Percentiles rank a stretch among this genome's conserved stretches.
phyloP scores from a whole-genome alignment of 2,113 vertebrate species.

The Antechinus stuartii region DNA sequence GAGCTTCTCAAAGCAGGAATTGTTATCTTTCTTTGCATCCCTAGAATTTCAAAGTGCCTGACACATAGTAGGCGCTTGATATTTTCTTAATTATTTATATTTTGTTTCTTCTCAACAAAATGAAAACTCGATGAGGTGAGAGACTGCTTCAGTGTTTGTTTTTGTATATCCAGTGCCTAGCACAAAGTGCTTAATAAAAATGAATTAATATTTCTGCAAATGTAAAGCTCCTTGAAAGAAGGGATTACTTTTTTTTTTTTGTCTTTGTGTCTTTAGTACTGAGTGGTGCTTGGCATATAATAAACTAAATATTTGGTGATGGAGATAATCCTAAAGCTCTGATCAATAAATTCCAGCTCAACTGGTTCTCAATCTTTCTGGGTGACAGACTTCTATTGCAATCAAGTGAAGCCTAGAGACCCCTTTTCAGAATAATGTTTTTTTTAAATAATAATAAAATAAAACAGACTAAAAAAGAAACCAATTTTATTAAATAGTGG shows the following conservation, averaged over 20 bases:
- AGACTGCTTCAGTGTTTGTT: not conserved
- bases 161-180: not conserved
- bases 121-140: not conserved
- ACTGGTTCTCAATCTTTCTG: too few species aligned
- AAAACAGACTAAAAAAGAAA: not conserved
- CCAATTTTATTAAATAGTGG: not conserved
- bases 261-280: not conserved
- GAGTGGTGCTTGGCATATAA: not conserved
- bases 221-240: not conserved
- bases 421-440: not conserved
- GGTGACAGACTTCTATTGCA: not conserved
- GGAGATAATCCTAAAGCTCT: not conserved
- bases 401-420: not conserved
- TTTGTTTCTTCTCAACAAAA: not conserved
- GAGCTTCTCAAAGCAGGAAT: not conserved
- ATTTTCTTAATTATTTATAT: not conserved
- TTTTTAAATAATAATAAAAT: not conserved
- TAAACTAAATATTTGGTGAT: not conserved
- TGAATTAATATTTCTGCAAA: not conserved
- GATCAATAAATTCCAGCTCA: not conserved
- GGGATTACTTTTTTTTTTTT: not conserved
- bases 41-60: too few species aligned
- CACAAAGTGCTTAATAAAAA: not conserved
- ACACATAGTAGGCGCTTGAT: not conserved
- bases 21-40: not conserved